Conservation (phyloP, 2,888 invertebrate genomes). For the Phaedon cochleariae region DNA sequence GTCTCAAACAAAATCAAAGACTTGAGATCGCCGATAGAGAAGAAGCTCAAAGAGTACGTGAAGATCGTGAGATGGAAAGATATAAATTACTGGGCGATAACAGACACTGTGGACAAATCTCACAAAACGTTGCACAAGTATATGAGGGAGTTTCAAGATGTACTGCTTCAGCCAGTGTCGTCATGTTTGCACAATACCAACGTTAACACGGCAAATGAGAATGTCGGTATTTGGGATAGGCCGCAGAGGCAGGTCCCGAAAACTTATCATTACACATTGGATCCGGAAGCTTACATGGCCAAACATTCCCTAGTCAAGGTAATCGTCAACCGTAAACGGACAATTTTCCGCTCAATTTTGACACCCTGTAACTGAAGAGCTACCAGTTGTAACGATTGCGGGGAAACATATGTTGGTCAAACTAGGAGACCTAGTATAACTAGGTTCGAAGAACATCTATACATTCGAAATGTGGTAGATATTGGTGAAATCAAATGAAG, state of each 20-base stretch:
- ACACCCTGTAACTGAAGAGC: too few relatives aligned
- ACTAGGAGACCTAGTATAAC: too few relatives aligned
- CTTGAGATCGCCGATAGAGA: conserved; percentile 84
- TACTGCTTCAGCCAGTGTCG: conserved; percentile 65
- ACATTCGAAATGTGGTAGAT: too few relatives aligned
- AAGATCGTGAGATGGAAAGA: conserved; percentile 97
- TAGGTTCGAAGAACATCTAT: too few relatives aligned
- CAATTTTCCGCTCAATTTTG: too few relatives aligned
- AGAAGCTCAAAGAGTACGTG: conserved; percentile 90
- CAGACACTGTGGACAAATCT: conserved; percentile 86
- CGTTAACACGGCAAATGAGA: conserved; percentile 58
- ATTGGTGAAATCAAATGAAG: too few relatives aligned
- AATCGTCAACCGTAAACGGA: conserved; percentile 11
- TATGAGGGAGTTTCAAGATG: conserved; percentile 81
- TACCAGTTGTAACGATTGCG: too few relatives aligned
- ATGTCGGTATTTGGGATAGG: conserved; percentile 70
- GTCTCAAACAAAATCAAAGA: conserved; percentile 73
- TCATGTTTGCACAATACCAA: conserved; percentile 62
- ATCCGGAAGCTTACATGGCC: conserved; percentile 53
- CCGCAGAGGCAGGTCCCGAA: conserved; percentile 65
- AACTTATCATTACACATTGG: conserved; percentile 63
- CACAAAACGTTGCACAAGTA: conserved; percentile 88
- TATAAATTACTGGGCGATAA: conserved; percentile 92
- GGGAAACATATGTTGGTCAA: too few relatives aligned
- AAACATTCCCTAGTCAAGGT: conserved; percentile 47